Base-by-base conservation (phyloP, 2,888 invertebrate species). In the Thyatira batis region DNA sequence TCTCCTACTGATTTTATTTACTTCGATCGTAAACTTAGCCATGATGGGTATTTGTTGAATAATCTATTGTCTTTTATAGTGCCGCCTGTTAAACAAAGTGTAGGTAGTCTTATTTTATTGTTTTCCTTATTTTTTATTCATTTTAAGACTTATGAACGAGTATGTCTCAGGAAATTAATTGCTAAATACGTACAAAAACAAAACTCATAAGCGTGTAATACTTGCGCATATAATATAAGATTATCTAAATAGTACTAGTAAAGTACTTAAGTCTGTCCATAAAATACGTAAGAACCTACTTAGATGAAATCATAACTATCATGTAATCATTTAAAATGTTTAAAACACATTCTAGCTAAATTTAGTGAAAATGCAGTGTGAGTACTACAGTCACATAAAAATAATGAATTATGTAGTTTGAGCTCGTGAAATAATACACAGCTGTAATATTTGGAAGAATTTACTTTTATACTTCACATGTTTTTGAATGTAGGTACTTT, bases 1-100 rank as follows among this genome's bases (percentile, higher is more conserved):
- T 58, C 33, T 51, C 50, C 55, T 43, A 66, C 57, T 56, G 57
- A 62, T 59, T 67, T 58, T 49, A 60, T 61, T 72, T 65, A 63
- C 61, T 60, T 28, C 52, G 23, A 30, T 63, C 71, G 60, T 71
- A 64, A 71, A 68, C 20, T 60, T 51, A 63, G 50, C 61, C 60
- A 50, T 13, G 58, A 39, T 56, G 49, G 66, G 58, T 64, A 57
- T 60, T 58, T 43, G 50, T 45, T 45, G 58, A 51, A 58, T 50
- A 52, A 46, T 55, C 51, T 45, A 59, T 63, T 57, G 56, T 39
- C 23, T 58, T 63, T 67, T 52, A 39, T 65, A 67, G 54, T 51
- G 61, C 45, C 39, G 17, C 55, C 43, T 52, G 60, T 53, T 53
- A 54, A 60, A 63, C 61, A 60, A 52, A 55, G 58, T 64, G 45